These are phyloP conservation scores for Xestia rhomboidea DNA, from an alignment of 2,888 invertebrate species.

Conservation along the genomic window DNA sequence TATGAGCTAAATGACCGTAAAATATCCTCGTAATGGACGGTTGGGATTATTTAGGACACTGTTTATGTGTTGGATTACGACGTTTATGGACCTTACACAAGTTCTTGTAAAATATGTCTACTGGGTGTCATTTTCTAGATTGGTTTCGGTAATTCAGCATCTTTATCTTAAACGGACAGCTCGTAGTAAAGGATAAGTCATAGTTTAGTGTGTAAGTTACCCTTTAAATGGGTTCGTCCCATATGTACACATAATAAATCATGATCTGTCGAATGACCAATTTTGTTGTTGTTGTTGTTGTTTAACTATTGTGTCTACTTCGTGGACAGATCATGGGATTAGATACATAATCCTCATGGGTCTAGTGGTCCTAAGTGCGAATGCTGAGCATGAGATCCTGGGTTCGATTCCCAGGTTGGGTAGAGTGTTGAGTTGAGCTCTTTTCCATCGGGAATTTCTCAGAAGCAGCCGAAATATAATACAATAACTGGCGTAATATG, in stretches of 20 bases:
- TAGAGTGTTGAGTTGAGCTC: not conserved
- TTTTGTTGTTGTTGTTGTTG: too few species aligned
- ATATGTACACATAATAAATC: not conserved
- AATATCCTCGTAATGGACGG: conserved; percentile 44
- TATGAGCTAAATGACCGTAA: conserved; percentile 53
- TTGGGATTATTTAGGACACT: conserved; percentile 52
- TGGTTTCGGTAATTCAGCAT: conserved; percentile 36
- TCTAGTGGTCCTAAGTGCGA: not conserved
- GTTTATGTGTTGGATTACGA: conserved; percentile 57
- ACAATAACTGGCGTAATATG: too few species aligned
- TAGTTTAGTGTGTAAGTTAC: not conserved
- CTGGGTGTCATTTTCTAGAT: conserved; percentile 46
- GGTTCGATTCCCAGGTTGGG: not conserved
- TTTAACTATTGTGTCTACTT: too few species aligned
- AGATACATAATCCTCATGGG: not conserved
- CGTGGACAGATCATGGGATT: too few species aligned
- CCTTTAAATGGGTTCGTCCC: too few species aligned
- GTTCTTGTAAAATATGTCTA: conserved; percentile 51
- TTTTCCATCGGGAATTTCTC: not conserved
- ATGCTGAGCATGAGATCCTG: not conserved
- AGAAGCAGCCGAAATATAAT: too few species aligned
- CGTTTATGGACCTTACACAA: conserved; percentile 42
- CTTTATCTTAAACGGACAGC: conserved; percentile 13
- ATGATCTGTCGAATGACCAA: too few species aligned
- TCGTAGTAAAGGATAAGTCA: not conserved